Conservation (phyloP, 2,797 vertebrate genomes). For the Perdix hodgsoniae region DNA sequence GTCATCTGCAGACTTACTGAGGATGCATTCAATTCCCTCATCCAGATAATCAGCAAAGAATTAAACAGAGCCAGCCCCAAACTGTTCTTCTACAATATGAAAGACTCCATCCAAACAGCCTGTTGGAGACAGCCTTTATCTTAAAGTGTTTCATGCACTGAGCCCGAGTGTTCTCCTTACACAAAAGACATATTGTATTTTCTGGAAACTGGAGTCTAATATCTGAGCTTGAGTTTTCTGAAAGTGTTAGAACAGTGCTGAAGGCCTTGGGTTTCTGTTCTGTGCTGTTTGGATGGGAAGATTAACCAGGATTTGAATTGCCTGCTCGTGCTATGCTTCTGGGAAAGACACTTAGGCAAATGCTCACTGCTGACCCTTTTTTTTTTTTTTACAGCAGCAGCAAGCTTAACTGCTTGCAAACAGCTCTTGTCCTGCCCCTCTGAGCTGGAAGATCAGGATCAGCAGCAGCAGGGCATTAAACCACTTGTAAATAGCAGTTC, state of each 20-base stretch:
- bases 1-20: too few species aligned
- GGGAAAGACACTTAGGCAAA: background rate
- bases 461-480: background rate
- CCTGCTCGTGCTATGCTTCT: background rate
- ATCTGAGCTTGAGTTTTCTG: background rate
- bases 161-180: background rate
- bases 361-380: background rate
- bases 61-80: background rate
- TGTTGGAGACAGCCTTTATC: background rate
- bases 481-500: slow-evolving; percentile 22
- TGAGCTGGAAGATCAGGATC: background rate
- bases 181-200: background rate
- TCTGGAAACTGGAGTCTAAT: background rate
- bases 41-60: too few species aligned
- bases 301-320: background rate
- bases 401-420: background rate
- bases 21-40: too few species aligned
- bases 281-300: background rate
- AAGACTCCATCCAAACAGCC: background rate
- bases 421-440: background rate
- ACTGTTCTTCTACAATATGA: background rate
- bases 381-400: background rate
- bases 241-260: background rate
- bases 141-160: background rate
- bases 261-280: background rate